Percentiles rank a stretch among this genome's conserved stretches.
Evolutionary conservation across 2,888 invertebrate species (phyloP).

Genomic region (Pachliopta kotzebuea): DNA sequence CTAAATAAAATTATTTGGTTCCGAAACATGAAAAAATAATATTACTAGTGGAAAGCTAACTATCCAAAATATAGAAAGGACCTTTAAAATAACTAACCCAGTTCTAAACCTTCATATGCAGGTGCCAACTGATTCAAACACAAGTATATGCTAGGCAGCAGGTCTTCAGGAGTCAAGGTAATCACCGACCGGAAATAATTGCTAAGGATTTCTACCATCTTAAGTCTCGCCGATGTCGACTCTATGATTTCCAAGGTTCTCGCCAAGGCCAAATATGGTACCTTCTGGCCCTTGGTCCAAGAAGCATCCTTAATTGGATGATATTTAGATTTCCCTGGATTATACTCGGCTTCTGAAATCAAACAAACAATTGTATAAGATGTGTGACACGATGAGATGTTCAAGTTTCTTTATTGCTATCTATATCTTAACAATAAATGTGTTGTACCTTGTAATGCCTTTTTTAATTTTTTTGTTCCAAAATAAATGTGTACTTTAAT

Average conservation of each 20-base stretch:
- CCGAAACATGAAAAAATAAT: no score
- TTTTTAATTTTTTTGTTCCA: no score
- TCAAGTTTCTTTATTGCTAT: no score
- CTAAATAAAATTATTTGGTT: no score
- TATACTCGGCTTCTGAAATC: slow-evolving; percentile 73
- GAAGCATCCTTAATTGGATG: slow-evolving; percentile 91
- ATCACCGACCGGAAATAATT: slow-evolving; percentile 96
- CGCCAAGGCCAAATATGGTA: slow-evolving; percentile 96
- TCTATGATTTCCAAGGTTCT: slow-evolving; percentile 95
- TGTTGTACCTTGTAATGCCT: no score
- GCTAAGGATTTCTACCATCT: slow-evolving; percentile 94
- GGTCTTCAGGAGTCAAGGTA: slow-evolving; percentile 91
- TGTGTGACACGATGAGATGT: no score
- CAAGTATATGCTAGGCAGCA: slow-evolving; percentile 94
- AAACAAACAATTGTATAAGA: not conserved
- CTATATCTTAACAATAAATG: no score
- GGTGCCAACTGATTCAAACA: slow-evolving; percentile 98
- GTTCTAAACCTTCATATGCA: slow-evolving; percentile 87
- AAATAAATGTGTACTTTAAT: no score
- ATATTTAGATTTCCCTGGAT: slow-evolving; percentile 86
- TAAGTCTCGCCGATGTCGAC: slow-evolving; percentile 89
- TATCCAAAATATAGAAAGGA: not conserved
- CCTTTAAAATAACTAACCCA: slow-evolving; percentile 74
- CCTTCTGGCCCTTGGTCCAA: slow-evolving; percentile 87
- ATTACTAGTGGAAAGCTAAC: no score